Evolutionary conservation across 1,140 invertebrate genomes (phyloP).

Genomic region (Apolygus lucorum): DNA sequence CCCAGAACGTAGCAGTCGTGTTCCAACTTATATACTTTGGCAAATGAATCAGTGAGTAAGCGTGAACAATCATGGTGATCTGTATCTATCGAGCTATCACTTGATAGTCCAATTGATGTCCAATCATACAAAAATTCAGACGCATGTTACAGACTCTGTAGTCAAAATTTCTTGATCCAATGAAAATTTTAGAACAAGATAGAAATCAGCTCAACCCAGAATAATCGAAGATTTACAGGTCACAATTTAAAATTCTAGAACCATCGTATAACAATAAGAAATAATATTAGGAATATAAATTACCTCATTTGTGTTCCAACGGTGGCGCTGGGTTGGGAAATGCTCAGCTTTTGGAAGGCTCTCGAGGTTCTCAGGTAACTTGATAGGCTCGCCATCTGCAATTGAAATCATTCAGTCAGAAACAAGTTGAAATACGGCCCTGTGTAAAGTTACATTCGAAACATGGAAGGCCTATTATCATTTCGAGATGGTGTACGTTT

Average conservation of each 20-base stretch:
- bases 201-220: no score
- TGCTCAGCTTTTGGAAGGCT: conserved; percentile 83
- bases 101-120: no score
- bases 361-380: conserved; percentile 89
- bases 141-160: no score
- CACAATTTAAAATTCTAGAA: neutral
- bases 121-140: no score
- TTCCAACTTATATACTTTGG: no score
- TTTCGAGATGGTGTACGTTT: no score
- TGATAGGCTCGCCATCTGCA: conserved; percentile 80
- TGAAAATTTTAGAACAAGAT: no score
- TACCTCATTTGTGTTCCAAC: conserved; percentile 98
- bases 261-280: neutral
- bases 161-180: no score
- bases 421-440: neutral
- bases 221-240: neutral
- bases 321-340: conserved; percentile 84
- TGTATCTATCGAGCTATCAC: no score
- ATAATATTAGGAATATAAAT: conserved; percentile 30
- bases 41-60: no score
- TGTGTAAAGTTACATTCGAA: neutral
- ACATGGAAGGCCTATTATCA: neutral
- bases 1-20: no score
- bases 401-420: conserved; percentile 35
- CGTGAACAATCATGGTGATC: no score